Base-by-base conservation (phyloP, 2,113 vertebrate genomes). In the Seriola dumerili region DNA sequence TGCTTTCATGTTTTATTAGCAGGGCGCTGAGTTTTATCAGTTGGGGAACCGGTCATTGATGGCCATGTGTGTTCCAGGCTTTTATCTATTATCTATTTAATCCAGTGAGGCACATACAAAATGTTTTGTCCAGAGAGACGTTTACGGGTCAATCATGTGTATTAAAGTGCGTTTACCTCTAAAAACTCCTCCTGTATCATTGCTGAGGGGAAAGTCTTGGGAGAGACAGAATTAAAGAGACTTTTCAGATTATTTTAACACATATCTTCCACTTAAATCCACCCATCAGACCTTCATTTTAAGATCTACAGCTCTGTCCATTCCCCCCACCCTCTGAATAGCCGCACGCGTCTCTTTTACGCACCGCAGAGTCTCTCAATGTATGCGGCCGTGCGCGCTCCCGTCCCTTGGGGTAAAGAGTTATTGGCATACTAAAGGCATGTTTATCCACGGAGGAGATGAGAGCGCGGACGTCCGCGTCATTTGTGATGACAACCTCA, bases 1-100 rank as follows among this genome's bases (percentile, higher is more conserved):
- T 92, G 95, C 96, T 95, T 96, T 95, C 91, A 94, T 96, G 95
- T 96, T 81, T 83, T 80, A 81, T 88, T 85, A 76, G 78, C 71
- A 90, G 90, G 94, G 94, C 90, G 96, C 97, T 97, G 98, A 99
- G 97, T 98, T 99, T 96, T 98, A 97, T 98, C 97, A 98, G 97
- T 97, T 95, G 89, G 94, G 32, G 93, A 90, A 86, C 68, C 21
- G 68, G 80, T 81, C 77, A 40, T 68, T 72, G 80, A 48, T 44
- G 66, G 64, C 68, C 76, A 63, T 72, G 48, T 86, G 8, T 76
- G 84, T 90, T 66, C 59, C 72, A 71, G 76, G 86, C 87, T 87
- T 89, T 78, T 90, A 81, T 84, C 73, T 93, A 83, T 92, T 76
- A 46, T 80, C 73, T 90, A 84, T 88, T 85, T 87, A 91, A 89